Evolutionary conservation across 2,888 invertebrate genomes (phyloP).

Genomic region (Drosophila vallismaia): DNA sequence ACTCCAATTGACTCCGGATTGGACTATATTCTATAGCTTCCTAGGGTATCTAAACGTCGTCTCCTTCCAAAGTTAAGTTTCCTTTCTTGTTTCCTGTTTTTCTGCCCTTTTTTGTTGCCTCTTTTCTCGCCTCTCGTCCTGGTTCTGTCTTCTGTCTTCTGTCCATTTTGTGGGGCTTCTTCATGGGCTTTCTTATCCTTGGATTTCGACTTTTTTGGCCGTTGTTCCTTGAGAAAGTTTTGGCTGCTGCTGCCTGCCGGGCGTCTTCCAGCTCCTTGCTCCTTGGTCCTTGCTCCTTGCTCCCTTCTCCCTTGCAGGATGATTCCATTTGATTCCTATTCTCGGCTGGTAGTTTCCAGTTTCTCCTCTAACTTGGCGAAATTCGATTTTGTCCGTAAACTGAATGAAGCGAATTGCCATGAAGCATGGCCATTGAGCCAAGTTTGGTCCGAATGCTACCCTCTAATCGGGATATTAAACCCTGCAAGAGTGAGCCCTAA

Average conservation of each 20-base stretch:
- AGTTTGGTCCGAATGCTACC: constrained; percentile 20
- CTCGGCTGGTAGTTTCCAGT: constrained; percentile 45
- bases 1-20: no score
- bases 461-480: constrained; percentile 7
- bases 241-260: constrained; percentile 39
- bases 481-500: no score
- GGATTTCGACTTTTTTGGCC: constrained; percentile 11
- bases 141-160: constrained; percentile 2
- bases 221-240: constrained; percentile 48
- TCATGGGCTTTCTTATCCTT: constrained; percentile 35
- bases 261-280: no score
- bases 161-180: constrained; percentile 5
- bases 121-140: not conserved
- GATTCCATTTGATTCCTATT: constrained; percentile 47
- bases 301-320: constrained; percentile 12
- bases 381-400: constrained; percentile 74
- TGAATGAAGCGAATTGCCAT: constrained; percentile 63
- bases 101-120: not conserved
- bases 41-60: no score
- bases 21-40: no score
- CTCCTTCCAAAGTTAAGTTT: no score
- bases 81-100: not conserved
- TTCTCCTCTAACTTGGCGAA: constrained; percentile 50
- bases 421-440: constrained; percentile 55
- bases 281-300: no score